A percentile compares a stretch with the other conserved stretches of the same genome.
phyloP scores from a whole-genome alignment of 2,888 invertebrate genomes.

The Heteromyza rotundicornis region DNA sequence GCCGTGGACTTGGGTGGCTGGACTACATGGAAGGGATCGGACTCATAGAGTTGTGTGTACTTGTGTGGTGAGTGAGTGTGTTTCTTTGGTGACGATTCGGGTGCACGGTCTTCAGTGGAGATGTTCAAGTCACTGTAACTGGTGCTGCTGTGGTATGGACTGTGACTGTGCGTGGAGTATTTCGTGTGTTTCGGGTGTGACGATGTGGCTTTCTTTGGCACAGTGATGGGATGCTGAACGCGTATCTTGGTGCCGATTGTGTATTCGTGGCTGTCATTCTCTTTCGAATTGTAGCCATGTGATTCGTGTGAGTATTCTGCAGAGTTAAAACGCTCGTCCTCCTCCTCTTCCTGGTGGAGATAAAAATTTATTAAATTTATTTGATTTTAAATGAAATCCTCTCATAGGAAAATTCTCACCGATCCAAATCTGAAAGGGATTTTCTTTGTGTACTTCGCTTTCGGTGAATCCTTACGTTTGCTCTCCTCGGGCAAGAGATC shows the following conservation, averaged over 20 bases:
- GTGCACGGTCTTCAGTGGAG: not conserved
- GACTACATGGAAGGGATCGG: conserved; percentile 53
- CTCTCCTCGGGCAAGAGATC: conserved; percentile 50
- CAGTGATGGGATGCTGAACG: conserved; percentile 53
- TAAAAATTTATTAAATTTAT: not conserved
- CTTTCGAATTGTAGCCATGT: conserved; percentile 30
- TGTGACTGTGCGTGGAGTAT: conserved; percentile 32
- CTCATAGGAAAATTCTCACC: not conserved
- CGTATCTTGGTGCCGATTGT: conserved; percentile 57
- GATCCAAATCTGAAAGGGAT: conserved; percentile 14
- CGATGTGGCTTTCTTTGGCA: conserved; percentile 44
- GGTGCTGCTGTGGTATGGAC: conserved; percentile 36
- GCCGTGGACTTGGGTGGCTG: conserved; percentile 46
- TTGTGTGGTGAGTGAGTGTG: conserved; percentile 35
- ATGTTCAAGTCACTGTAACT: conserved; percentile 14
- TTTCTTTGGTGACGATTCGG: conserved; percentile 35
- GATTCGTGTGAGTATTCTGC: conserved; percentile 50
- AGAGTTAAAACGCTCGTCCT: conserved; percentile 48
- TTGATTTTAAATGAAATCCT: not conserved
- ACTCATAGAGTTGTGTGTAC: conserved; percentile 44
- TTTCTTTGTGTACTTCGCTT: conserved; percentile 43
- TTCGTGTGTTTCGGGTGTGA: conserved; percentile 42
- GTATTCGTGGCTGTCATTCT: conserved; percentile 53
- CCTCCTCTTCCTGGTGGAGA: conserved; percentile 54
- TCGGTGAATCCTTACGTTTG: conserved; percentile 37